phyloP scores from a whole-genome alignment of 2,113 vertebrate genomes.

The Rhadina sibilatrix region DNA sequence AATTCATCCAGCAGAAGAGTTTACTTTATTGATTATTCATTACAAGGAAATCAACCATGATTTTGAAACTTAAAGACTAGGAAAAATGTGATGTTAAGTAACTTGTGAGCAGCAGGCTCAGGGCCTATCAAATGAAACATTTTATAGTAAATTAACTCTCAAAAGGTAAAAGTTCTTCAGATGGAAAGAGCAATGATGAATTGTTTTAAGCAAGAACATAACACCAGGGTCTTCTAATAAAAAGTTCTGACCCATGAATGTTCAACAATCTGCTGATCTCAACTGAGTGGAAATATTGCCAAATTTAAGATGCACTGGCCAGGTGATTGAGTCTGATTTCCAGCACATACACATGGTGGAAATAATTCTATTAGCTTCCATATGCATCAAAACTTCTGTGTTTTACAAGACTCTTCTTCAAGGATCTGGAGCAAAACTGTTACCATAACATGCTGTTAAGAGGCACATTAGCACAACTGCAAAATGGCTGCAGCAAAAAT shows the following conservation, averaged over 20 bases:
- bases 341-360: neutral
- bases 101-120: slow-evolving; percentile 19
- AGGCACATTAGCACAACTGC: neutral
- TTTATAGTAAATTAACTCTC: slow-evolving; percentile 53
- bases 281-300: slow-evolving; percentile 51
- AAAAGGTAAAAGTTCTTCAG: slow-evolving; percentile 20
- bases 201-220: slow-evolving; percentile 24
- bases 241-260: slow-evolving; percentile 40
- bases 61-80: slow-evolving; percentile 1
- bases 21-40: slow-evolving; percentile 69
- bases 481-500: neutral
- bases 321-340: slow-evolving; percentile 47
- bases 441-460: neutral
- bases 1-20: slow-evolving; percentile 13
- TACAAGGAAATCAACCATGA: slow-evolving; percentile 37
- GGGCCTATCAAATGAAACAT: slow-evolving; percentile 1
- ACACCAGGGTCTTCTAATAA: slow-evolving; percentile 41
- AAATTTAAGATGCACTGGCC: slow-evolving; percentile 32
- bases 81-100: slow-evolving; percentile 28
- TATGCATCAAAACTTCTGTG: neutral
- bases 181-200: slow-evolving; percentile 42
- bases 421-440: neutral
- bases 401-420: neutral
- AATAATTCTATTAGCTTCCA: slow-evolving; percentile 37
- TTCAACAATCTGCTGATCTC: slow-evolving; percentile 53